Evolutionary conservation across 2,113 vertebrate species (phyloP), one percentile per base, ranked within the genome.

Genomic region (Pterocles burchelli): DNA sequence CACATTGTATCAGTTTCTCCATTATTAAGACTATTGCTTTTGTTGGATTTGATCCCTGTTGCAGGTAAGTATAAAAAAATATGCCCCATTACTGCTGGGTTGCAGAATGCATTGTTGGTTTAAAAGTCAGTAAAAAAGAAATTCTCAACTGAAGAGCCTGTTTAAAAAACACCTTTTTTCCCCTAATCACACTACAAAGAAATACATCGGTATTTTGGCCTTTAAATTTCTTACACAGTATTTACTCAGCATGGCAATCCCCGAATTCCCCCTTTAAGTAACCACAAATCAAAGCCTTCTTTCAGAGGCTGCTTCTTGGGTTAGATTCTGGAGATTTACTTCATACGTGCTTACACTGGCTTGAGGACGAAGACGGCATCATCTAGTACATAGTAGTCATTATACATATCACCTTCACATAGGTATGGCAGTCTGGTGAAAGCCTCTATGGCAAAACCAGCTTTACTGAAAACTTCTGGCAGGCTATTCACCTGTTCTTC

Each of bases 331-430:
- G 83, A 89, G 95, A 88, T 95, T 59, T 55, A 85, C 84, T 96
- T 91, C 86, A 19, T 17, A 17, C 54, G 65, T 4, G 62, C 73
- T 97, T 95, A 98, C 73, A 98, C 97, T 14, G 98, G 98, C 90
- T 97, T 99, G 33, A 99, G 98, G 46, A 99, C 98, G 54, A 99
- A 99, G 89, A 99, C 99, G 1, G 99, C 99, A 38, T 99, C 99
- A 28, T 99, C 99, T 65, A 99, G 97, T 43, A 99, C 98, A 5
- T 99, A 99, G 98, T 99, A 99, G 96, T 99, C 99, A 55, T 99
- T 99, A 54, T 99, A 99, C 98, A 99, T 99, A 96, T 99, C 99
- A 11, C 99, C 99, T 94, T 99, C 99, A 46, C 99, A 99, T 71
- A 99, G 98, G 97, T 99, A 99, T 1, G 99, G 99, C 97, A 99